These are phyloP conservation scores for Drosophila rellima DNA, from an alignment of 2,888 invertebrate species.

Conservation along the genomic window DNA sequence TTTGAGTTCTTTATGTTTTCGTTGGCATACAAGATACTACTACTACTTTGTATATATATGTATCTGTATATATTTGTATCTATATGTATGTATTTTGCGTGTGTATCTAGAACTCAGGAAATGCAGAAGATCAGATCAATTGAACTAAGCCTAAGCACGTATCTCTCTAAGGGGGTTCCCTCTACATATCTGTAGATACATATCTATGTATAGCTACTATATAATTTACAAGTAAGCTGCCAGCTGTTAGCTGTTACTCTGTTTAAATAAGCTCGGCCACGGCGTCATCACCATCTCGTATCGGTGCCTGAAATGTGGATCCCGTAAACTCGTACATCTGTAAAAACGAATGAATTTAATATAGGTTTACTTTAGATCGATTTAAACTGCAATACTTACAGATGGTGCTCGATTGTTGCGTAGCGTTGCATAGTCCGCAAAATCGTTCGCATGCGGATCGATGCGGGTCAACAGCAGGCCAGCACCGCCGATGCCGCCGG, in stretches of 20 bases:
- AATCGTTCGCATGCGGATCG: constrained; percentile 83
- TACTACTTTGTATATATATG: constrained; percentile 42
- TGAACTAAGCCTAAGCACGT: constrained; percentile 49
- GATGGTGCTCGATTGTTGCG: constrained; percentile 85
- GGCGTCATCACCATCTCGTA: constrained; percentile 85
- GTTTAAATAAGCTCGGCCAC: constrained; percentile 85
- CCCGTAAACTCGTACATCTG: constrained; percentile 87
- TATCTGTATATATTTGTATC: constrained; percentile 37
- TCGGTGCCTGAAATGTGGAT: constrained; percentile 91
- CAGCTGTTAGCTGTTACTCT: constrained; percentile 21
- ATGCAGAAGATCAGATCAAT: constrained; percentile 62
- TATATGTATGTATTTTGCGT: constrained; percentile 23
- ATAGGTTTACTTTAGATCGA: not conserved
- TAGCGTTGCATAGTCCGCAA: constrained; percentile 86
- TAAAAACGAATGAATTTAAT: not conserved
- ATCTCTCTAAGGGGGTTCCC: constrained; percentile 28
- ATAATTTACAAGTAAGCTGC: constrained; percentile 64
- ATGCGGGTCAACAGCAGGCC: constrained; percentile 67
- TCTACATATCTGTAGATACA: constrained; percentile 36
- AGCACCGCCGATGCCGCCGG: constrained; percentile 63
- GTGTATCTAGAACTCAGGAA: constrained; percentile 44
- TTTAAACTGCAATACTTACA: constrained; percentile 64
- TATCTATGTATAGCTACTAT: constrained; percentile 55
- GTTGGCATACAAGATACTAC: constrained; percentile 68
- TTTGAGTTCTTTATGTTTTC: constrained; percentile 44